Evolutionary conservation across 2,113 vertebrate species (phyloP), one percentile per base, ranked within the genome.

Genomic region (Oncorhynchus tshawytscha): DNA sequence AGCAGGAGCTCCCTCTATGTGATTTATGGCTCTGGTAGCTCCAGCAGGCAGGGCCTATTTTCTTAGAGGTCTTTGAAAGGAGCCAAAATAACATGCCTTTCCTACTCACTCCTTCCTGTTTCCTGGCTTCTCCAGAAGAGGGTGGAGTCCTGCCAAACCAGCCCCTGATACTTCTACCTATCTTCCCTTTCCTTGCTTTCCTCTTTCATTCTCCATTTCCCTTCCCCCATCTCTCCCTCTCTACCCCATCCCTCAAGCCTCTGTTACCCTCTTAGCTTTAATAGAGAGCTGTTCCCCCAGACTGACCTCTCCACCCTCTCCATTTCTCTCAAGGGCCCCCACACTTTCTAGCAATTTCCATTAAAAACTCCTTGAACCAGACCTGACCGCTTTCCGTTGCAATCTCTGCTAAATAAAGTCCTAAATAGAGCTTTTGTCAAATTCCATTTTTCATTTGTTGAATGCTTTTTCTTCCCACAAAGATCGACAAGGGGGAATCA

Each of bases 11-110:
- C 79, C 81, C 75, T 85, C 20, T 74, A 11, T 62, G 77, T 92
- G 91, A 92, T 91, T 92, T 91, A 92, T 91, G 84, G 84, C 79
- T 77, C 80, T 84, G 31, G 22, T 66, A 80, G 83, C 81, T 84
- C 76, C 82, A 82, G 79, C 87, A 89, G 88, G 86, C 79, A 82
- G 81, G 54, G 25, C 72, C 77, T 76, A 74, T 88, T 89, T 89
- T 91, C 90, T 87, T 89, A 86, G 86, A 87, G 85, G 88, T 85
- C 82, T 78, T 84, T 77, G 80, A 83, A 69, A 67, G 77, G 81
- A 88, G 84, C 78, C 88, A 84, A 81, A 90, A 90, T 87, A 88
- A 85, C 78, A 88, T 79, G 73, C 18, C 69, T 72, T 64, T 69
- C n/a, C 73, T 70, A 16, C 71, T 22, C 18, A 34, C 74, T 77